Percentiles rank a stretch among this genome's conserved stretches.
Evolutionary conservation across 2,113 vertebrate species (phyloP).

Genomic region (Neomonachus schauinslandi): DNA sequence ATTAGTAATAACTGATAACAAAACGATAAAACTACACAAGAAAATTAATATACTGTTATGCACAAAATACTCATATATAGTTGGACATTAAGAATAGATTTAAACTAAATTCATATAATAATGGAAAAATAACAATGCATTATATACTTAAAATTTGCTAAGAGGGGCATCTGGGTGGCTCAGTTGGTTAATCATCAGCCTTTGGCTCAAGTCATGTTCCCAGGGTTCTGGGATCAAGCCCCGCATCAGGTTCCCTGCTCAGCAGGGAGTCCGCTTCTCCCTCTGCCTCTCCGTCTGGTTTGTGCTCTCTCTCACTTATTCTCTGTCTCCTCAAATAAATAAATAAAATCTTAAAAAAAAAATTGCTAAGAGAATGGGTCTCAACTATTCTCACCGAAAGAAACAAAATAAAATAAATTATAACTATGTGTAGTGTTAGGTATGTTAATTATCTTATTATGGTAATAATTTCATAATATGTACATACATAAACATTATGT

Average conservation of each 20-base stretch:
- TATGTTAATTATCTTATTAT: background rate
- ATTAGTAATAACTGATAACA: background rate
- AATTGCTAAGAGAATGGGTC: background rate
- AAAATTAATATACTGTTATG: background rate
- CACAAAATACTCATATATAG: background rate
- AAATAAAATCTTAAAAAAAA: background rate
- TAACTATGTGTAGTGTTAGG: background rate
- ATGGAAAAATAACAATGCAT: background rate
- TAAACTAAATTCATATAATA: background rate
- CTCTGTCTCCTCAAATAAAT: too few relatives aligned
- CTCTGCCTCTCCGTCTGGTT: too few relatives aligned
- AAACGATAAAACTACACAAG: background rate
- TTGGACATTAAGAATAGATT: background rate
- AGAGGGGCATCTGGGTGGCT: too few relatives aligned
- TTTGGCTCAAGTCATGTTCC: too few relatives aligned
- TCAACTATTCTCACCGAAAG: background rate
- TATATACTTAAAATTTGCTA: background rate
- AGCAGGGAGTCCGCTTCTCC: too few relatives aligned
- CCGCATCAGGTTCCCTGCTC: too few relatives aligned
- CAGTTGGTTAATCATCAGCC: too few relatives aligned
- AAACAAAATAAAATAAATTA: background rate
- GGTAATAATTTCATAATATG: background rate
- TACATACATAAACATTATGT: background rate
- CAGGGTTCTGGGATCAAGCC: too few relatives aligned
- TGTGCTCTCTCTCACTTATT: too few relatives aligned